Percentiles rank a stretch among this genome's conserved stretches.
These are phyloP conservation scores for Porites lutea DNA, from an alignment of 64 coral and sea anemone species.

Conservation along the genomic window DNA sequence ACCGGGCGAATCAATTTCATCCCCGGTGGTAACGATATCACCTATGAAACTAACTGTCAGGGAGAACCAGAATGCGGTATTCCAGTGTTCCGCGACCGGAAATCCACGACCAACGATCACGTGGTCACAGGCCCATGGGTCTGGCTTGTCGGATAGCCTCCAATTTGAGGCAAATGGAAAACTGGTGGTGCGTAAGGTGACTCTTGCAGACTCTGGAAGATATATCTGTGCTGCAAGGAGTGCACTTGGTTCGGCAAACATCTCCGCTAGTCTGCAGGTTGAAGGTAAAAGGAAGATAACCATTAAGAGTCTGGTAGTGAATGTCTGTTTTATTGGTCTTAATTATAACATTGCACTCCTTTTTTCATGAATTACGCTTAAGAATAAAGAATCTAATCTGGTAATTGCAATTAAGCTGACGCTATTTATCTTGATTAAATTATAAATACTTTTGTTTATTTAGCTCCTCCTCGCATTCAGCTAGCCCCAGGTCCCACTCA, in stretches of 20 bases:
- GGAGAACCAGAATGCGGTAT: constrained; percentile 39
- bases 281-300: background rate
- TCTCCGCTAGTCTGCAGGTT: background rate
- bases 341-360: too few species aligned
- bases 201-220: constrained; percentile 35
- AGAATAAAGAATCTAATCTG: too few species aligned
- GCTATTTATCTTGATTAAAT: too few species aligned
- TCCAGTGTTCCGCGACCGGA: constrained; percentile 56
- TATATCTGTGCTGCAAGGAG: constrained; percentile 64
- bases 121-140: constrained; percentile 21
- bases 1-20: constrained; percentile 17
- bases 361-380: too few species aligned
- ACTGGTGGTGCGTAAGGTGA: constrained; percentile 6
- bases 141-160: background rate
- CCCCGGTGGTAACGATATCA: background rate
- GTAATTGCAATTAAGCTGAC: too few species aligned
- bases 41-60: constrained; percentile 1
- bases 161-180: background rate
- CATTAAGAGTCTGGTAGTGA: too few species aligned
- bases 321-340: too few species aligned
- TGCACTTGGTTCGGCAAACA: constrained; percentile 14
- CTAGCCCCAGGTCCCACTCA: background rate
- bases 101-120: constrained; percentile 41
- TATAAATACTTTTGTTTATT: too few species aligned
- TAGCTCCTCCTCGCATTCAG: constrained; percentile 41